phyloP scores from a whole-genome alignment of 53 echinoderm and acorn worm species.

The Pentamera pediparva region DNA sequence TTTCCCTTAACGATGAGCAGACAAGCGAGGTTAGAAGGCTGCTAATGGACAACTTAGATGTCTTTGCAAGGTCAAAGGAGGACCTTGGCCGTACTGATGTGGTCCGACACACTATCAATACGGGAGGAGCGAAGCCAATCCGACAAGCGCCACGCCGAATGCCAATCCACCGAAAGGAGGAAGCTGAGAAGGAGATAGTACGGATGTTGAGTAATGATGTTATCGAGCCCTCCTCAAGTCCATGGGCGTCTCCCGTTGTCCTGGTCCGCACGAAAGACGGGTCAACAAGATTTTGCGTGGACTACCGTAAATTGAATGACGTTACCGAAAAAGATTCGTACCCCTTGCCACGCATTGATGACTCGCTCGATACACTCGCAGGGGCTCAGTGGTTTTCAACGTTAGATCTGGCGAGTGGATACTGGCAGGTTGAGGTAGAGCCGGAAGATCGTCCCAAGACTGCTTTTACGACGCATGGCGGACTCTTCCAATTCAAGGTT shows the following conservation, averaged over 20 bases:
- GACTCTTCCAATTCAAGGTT: conserved; percentile 57
- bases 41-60: background rate
- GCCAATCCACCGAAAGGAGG: conserved; percentile 42
- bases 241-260: conserved; percentile 57
- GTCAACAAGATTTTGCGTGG: too few relatives aligned
- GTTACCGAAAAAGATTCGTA: too few relatives aligned
- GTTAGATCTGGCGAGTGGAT: conserved; percentile 14
- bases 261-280: conserved; percentile 49
- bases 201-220: conserved; percentile 50
- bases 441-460: conserved; percentile 41
- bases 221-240: conserved; percentile 49
- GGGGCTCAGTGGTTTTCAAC: conserved; percentile 27
- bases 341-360: conserved; percentile 42
- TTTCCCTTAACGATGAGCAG: background rate
- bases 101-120: conserved; percentile 48
- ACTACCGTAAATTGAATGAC: too few relatives aligned
- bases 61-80: conserved; percentile 21
- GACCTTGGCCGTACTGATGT: conserved; percentile 32
- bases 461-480: conserved; percentile 46
- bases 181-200: conserved; percentile 40
- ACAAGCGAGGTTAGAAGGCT: background rate
- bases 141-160: conserved; percentile 1
- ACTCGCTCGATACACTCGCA: conserved; percentile 27
- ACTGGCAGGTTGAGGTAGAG: conserved; percentile 44
- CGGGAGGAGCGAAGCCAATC: conserved; percentile 25